Percentiles rank a stretch among this genome's conserved stretches.
These are phyloP conservation scores for Cephalopachus bancanus DNA, from an alignment of 2,797 vertebrate genomes.

Conservation along the genomic window DNA sequence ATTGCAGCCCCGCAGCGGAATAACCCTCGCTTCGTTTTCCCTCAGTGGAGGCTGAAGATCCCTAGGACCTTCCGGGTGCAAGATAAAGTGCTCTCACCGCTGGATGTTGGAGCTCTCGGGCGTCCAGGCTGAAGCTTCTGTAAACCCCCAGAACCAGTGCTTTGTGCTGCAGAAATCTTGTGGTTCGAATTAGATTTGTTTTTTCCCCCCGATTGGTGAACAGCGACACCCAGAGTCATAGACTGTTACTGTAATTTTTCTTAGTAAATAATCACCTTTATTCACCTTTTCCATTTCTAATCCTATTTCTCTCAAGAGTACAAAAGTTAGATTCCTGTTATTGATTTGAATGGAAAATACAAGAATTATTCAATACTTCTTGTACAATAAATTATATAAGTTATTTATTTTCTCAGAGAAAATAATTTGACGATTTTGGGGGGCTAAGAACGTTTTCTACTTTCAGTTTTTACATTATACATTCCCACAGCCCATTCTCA, in stretches of 20 bases:
- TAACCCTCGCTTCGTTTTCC: not conserved
- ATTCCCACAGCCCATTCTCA: not conserved
- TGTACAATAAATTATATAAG: not conserved
- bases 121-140: conserved; percentile 1
- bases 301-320: not conserved
- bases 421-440: not conserved
- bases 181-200: conserved; percentile 17
- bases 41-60: not conserved
- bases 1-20: conserved; percentile 48
- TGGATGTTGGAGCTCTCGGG: not conserved
- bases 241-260: conserved; percentile 75
- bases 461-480: not conserved
- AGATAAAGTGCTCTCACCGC: not conserved
- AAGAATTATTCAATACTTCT: not conserved
- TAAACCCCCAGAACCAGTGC: conserved; percentile 4
- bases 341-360: conserved; percentile 56
- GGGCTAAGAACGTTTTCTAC: not conserved
- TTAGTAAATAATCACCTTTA: not conserved
- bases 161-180: conserved; percentile 59
- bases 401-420: not conserved
- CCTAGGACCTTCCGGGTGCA: not conserved
- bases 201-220: conserved; percentile 76
- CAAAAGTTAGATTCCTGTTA: not conserved
- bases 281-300: not conserved
- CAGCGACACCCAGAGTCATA: conserved; percentile 86